Evolutionary conservation across 2,888 invertebrate species (phyloP).

Genomic region (Lochmaea crataegi): DNA sequence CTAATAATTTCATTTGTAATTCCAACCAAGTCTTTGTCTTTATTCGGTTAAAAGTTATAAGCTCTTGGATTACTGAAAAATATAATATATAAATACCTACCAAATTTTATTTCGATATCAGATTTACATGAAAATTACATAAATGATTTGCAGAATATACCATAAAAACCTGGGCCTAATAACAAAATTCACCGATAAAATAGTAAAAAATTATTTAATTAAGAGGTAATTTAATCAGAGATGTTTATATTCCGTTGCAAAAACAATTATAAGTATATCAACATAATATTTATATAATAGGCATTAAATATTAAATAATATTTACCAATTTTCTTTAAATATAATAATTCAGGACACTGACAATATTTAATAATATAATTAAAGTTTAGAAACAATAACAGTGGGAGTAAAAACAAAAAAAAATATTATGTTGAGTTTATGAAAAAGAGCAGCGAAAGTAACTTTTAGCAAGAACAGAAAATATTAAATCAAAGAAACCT

Average conservation of each 20-base stretch:
- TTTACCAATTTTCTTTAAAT: neutral
- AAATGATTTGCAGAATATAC: neutral
- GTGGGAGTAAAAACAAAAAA: neutral
- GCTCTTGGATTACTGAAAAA: too few species aligned
- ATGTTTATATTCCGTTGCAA: neutral
- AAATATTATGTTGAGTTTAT: neutral
- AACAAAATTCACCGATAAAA: neutral
- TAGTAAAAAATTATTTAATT: neutral
- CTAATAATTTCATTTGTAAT: too few species aligned
- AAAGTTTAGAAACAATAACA: neutral
- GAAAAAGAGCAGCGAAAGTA: neutral
- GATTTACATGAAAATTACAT: neutral
- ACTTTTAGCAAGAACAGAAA: too few species aligned
- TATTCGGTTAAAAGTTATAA: too few species aligned
- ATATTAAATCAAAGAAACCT: too few species aligned
- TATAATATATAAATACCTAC: neutral
- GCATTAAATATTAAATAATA: neutral
- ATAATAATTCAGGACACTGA: neutral
- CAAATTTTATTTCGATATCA: neutral
- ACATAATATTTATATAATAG: neutral
- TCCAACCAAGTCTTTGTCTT: too few species aligned
- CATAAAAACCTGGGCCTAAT: neutral
- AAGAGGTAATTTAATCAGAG: neutral
- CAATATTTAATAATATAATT: neutral
- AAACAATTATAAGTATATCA: neutral